A percentile compares a stretch with the other conserved stretches of the same genome.
Evolutionary conservation across 2,888 invertebrate species (phyloP).

Genomic region (Lumbricus terrestris): DNA sequence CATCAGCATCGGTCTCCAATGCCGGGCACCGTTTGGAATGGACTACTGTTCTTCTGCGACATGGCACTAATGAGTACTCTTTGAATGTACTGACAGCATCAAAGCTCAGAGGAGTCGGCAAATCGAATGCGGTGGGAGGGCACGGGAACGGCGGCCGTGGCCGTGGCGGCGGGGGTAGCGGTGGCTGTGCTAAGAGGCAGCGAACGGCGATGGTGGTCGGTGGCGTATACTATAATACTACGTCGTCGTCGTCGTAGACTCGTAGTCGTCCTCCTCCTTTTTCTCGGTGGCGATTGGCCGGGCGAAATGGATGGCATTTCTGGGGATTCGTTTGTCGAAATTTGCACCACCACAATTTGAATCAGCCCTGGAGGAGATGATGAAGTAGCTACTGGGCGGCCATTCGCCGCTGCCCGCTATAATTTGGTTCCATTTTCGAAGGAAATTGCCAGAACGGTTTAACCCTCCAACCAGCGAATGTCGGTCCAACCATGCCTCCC

Average conservation of each 20-base stretch:
- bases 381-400: constrained; percentile 16
- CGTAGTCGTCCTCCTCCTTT: no score
- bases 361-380: constrained; percentile 7
- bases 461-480: background rate
- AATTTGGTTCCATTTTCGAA: constrained; percentile 14
- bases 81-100: constrained; percentile 16
- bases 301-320: constrained; percentile 9
- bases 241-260: no score
- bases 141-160: no score
- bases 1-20: background rate
- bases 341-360: background rate
- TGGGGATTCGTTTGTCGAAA: constrained; percentile 7
- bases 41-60: constrained; percentile 14
- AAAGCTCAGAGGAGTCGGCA: constrained; percentile 10
- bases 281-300: no score
- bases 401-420: background rate
- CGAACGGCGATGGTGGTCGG: no score
- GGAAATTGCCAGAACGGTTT: background rate
- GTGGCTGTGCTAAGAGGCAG: background rate
- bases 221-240: background rate
- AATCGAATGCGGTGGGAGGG: background rate
- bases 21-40: background rate
- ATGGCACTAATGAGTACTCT: background rate
- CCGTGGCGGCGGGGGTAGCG: no score
- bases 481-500: background rate